A percentile compares a stretch with the other conserved stretches of the same genome.
phyloP scores from a whole-genome alignment of 2,113 vertebrate species.

The Bagarius yarrelli region DNA sequence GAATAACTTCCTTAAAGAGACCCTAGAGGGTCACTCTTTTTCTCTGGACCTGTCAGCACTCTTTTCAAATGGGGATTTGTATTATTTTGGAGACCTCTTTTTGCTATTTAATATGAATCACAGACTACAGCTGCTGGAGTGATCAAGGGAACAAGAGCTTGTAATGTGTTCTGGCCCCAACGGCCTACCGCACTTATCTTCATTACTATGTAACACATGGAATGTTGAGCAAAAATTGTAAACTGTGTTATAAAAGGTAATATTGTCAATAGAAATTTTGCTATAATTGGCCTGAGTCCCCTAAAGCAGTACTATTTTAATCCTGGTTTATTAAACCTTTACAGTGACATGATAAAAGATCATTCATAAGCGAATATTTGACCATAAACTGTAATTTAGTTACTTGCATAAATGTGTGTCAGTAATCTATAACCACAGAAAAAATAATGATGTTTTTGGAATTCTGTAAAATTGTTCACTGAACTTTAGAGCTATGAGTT shows the following conservation, averaged over 20 bases:
- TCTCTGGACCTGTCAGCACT: constrained; percentile 51
- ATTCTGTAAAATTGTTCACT: constrained; percentile 46
- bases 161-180: constrained; percentile 42
- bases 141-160: constrained; percentile 60
- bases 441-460: constrained; percentile 37
- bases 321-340: background rate
- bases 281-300: too few relatives aligned
- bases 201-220: constrained; percentile 44
- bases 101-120: constrained; percentile 62
- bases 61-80: constrained; percentile 55
- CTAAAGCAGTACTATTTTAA: too few relatives aligned
- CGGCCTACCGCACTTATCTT: constrained; percentile 38
- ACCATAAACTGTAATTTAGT: background rate
- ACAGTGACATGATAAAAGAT: background rate
- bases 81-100: constrained; percentile 54
- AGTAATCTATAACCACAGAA: constrained; percentile 14
- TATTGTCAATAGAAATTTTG: too few relatives aligned
- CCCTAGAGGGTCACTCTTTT: constrained; percentile 55
- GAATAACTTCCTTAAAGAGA: constrained; percentile 54
- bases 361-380: background rate
- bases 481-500: constrained; percentile 55
- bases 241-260: too few relatives aligned
- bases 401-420: background rate
- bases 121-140: constrained; percentile 67
- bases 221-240: background rate